Evolutionary conservation across 2,797 vertebrate genomes (phyloP), one percentile per base, ranked within the genome.

Genomic region (Heterohyrax brucei): DNA sequence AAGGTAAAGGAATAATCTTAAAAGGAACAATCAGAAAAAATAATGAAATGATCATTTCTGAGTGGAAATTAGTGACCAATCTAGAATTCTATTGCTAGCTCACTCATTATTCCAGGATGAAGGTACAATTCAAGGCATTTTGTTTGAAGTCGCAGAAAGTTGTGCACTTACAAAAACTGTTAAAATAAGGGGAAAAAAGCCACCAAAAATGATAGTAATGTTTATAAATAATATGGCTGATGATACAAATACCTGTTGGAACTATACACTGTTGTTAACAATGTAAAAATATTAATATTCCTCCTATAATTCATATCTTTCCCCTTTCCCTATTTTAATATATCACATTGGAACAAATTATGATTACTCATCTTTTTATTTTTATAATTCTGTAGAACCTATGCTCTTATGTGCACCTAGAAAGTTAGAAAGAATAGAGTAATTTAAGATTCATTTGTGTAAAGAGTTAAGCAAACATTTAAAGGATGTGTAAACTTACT

Each of bases 361-460:
- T 48, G 44, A 33, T 68, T 75, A 75, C 50, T 72, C 24, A 6
- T 83, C 33, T 85, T 87, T 78, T 21, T 46, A 33, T 76, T 64
- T 83, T 1, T 21, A 28, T 13, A 62, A 2, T 30, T 93, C 53
- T 59, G 7, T 10, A 33, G 80, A 89, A 50, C 3, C 21, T 82
- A 0, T 83, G 7, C 3, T 59, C 21, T 89, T 53, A 79, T 61
- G 76, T 79, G 9, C 7, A 83, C 7, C 21, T n/a, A 21, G 21
- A 93, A 93, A 89, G 61, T 59, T 1, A 33, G 66, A 89, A 91
- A 78, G 21, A 81, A 88, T 53, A n/a, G 56, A 84, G 85, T 39
- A 59, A 3, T 80, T 26, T 8, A 62, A 87, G 4, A 62, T 5
- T 1, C 68, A 28, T 78, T 90, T 81, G 9, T 76, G 33, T 66